Conservation (phyloP, 2,797 vertebrate genomes). For the Decapterus maruadsi region DNA sequence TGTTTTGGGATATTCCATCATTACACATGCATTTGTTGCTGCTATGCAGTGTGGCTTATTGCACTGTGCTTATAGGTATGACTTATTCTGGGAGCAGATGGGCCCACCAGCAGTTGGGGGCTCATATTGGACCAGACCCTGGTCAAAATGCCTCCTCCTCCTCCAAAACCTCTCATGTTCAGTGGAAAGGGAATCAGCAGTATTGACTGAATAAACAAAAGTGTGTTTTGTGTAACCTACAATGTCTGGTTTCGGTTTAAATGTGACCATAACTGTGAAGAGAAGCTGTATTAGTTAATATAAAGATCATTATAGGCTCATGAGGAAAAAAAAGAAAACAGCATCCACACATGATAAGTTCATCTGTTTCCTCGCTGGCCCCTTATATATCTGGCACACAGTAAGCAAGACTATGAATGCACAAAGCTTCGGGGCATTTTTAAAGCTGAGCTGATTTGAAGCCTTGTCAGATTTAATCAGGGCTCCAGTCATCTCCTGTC, state of each 20-base stretch:
- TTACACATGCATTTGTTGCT: slow-evolving; percentile 28
- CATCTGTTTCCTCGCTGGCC: slow-evolving; percentile 60
- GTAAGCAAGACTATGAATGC: slow-evolving; percentile 55
- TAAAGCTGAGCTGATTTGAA: slow-evolving; percentile 80
- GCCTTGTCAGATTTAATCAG: slow-evolving; percentile 82
- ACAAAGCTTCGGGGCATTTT: slow-evolving; percentile 64
- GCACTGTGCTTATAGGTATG: slow-evolving; percentile 37
- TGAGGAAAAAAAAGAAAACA: slow-evolving; percentile 15
- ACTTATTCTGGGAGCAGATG: slow-evolving; percentile 59
- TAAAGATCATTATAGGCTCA: slow-evolving; percentile 2
- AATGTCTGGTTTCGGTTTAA: slow-evolving; percentile 5
- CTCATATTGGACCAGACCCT: slow-evolving; percentile 41
- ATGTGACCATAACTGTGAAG: slow-evolving; percentile 18
- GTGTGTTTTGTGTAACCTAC: slow-evolving; percentile 12
- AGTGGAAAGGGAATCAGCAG: slow-evolving; percentile 46
- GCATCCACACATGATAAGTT: slow-evolving; percentile 37
- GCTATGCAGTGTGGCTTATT: slow-evolving; percentile 21
- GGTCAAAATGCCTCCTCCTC: slow-evolving; percentile 49
- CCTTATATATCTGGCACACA: slow-evolving; percentile 53
- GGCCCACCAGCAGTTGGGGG: slow-evolving; percentile 35
- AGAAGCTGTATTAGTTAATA: slow-evolving; percentile 7
- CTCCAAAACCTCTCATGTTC: slow-evolving; percentile 35
- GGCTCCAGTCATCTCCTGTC: slow-evolving; percentile 61
- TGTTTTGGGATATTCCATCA: neutral
- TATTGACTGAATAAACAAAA: slow-evolving; percentile 35